Conservation (phyloP, 2,113 vertebrate genomes). For the Indri indri region DNA sequence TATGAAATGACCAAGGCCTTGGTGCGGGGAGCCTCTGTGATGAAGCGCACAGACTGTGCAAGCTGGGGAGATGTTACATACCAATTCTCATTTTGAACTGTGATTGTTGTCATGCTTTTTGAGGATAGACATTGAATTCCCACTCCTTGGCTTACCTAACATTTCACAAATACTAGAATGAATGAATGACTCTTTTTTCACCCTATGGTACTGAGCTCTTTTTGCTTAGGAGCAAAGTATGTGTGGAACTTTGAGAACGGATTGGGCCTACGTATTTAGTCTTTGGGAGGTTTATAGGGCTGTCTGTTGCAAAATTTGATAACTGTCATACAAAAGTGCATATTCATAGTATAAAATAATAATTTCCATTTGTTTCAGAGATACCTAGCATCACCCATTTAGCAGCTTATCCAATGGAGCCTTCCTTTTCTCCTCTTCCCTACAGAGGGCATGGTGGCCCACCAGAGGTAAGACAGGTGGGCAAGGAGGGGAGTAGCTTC, state of each 20-base stretch:
- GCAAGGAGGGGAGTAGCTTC: not conserved
- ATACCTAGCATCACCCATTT: not conserved
- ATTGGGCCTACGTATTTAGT: not conserved
- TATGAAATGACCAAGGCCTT: not conserved
- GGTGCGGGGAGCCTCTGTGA: not conserved
- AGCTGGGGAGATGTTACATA: not conserved
- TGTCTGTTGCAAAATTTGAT: not conserved
- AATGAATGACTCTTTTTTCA: not conserved
- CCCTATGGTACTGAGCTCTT: not conserved
- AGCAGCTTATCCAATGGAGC: not conserved
- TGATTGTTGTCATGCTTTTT: not conserved
- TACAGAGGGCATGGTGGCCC: not conserved
- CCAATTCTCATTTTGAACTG: not conserved
- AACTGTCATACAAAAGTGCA: not conserved
- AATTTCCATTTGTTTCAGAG: not conserved
- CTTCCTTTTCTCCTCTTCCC: not conserved
- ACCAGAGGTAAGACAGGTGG: not conserved
- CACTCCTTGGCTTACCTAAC: not conserved
- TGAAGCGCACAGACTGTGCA: not conserved
- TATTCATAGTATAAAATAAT: not conserved
- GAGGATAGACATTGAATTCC: not conserved
- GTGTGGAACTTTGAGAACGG: not conserved
- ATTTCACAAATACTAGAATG: not conserved
- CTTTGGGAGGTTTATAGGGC: not conserved
- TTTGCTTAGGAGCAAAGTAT: not conserved